Evolutionary conservation across 1,140 invertebrate species (phyloP), one percentile per base, ranked within the genome.

Genomic region (Leptinotarsa undecemlineata): DNA sequence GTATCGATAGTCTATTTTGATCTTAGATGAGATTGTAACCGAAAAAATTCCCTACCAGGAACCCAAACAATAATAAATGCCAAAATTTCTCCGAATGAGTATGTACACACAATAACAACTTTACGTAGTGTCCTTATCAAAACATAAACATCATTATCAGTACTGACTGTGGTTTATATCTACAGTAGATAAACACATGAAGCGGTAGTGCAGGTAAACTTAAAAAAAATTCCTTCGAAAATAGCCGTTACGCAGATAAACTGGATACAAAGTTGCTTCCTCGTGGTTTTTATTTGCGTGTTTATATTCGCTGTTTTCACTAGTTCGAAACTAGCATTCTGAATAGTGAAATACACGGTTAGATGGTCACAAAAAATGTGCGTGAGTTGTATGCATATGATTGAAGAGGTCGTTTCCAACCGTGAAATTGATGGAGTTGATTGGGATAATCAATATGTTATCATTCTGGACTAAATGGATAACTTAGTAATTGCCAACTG

Each of bases 11-110:
- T 42, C n/a, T 5, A n/a, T 19, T 57, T 57, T 15, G 51, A 57
- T 57, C 51, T 42, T 11, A 57, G 51, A 19, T n/a, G 51, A 15
- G 51, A 57, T 57, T 57, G 14, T 19, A 57, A 19, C 51, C n/a
- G 15, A n/a, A 57, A 57, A 57, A 57, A 57, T 57, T 57, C 51
- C 51, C 14, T 19, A 57, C 51, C 51, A 42, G 51, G n/a, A 57
- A 57, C 4, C 14, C 6, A 57, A 57, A 57, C 51, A 57, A 57
- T 3, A 57, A 57, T 57, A 57, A 57, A 57, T 57, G 51, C 51
- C 51, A 57, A 57, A 57, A 57, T 57, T 57, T 57, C 51, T 57
- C 51, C 51, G 51, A 57, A 57, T 57, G 51, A 3, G 51, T 57
- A 57, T 57, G 51, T 57, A 19, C n/a, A 57, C 51, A 57, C 15